These are phyloP conservation scores for Clarias fuscus DNA, from an alignment of 2,797 vertebrate species.

Conservation along the genomic window DNA sequence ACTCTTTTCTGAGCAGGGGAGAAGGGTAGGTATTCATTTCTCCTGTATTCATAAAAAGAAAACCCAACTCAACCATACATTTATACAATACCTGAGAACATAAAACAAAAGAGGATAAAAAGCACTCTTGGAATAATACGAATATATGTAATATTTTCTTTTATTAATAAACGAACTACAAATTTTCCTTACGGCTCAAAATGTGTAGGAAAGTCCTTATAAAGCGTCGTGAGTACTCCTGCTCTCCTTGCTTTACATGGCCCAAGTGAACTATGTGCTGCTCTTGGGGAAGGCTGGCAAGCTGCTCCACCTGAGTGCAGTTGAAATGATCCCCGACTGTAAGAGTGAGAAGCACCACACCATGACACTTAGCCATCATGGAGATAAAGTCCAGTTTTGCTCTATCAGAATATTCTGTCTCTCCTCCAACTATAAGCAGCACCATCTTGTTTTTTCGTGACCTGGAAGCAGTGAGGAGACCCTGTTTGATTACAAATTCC, in stretches of 20 bases:
- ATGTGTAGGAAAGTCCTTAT: constrained; percentile 77
- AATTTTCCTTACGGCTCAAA: constrained; percentile 75
- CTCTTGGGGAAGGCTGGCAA: constrained; percentile 74
- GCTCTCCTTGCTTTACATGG: constrained; percentile 62
- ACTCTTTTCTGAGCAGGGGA: constrained; percentile 64
- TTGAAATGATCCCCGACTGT: constrained; percentile 69
- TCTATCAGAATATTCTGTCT: constrained; percentile 72
- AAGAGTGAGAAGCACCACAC: constrained; percentile 79
- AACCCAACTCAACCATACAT: not conserved
- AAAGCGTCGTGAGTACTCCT: constrained; percentile 76
- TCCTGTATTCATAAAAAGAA: constrained; percentile 65
- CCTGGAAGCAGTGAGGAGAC: constrained; percentile 67
- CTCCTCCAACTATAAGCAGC: constrained; percentile 74
- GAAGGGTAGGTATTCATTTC: constrained; percentile 76
- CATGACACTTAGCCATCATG: constrained; percentile 78
- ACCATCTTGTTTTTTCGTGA: constrained; percentile 70
- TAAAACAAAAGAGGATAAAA: not conserved
- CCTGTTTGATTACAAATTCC: constrained; percentile 70
- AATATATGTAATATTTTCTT: not conserved
- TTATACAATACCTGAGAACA: not conserved
- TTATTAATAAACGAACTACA: not conserved
- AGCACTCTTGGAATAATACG: not conserved
- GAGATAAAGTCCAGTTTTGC: constrained; percentile 71
- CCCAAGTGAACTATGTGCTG: constrained; percentile 80
- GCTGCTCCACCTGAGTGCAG: constrained; percentile 67